Evolutionary conservation across 2,797 vertebrate species (phyloP), one percentile per base, ranked within the genome.

Genomic region (Pantherophis vulpinus): DNA sequence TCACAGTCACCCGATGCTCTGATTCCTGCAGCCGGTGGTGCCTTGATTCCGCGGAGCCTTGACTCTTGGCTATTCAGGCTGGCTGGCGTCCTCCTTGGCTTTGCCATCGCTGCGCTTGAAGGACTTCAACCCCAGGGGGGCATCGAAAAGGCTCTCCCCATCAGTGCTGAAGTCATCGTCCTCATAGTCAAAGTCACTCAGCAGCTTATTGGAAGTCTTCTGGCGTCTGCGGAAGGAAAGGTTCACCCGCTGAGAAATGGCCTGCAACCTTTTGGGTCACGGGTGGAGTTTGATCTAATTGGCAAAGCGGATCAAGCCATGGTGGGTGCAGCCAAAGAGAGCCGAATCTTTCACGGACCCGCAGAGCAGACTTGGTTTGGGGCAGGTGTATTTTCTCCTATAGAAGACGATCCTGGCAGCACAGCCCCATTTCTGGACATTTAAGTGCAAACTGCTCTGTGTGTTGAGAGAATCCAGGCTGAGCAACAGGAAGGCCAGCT

Each of bases 141-240:
- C 98, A 96, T 99, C 99, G 91, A 98, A 99, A 96, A 99, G 98
- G 54, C 98, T 99, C 42, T 99, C 99, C 5, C 98, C 98, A 0
- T 99, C 99, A 0, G 98, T 99, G 97, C 99, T 99, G 96, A 98
- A 96, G 94, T 99, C 98, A 0, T 98, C 98, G 0, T 98, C 98
- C 0, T 98, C 98, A 0, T 98, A 97, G 0, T 98, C 98, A 92
- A 98, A 95, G 93, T 98, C 98, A 86, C 98, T 98, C 94, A 99
- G 97, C 66, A 98, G 96, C 51, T 98, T 98, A 86, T 98, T 98
- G 0, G 99, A 97, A 14, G 96, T 97, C 96, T 95, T 99, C 97
- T 99, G 99, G n/a, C 98, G 98, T 93, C 99, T 99, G 97, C 86
- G 32, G 93, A 94, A 97, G 95, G 91, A 97, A 94, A 93, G 92